phyloP scores from a whole-genome alignment of 2,113 vertebrate species.

The Rissa tridactyla region DNA sequence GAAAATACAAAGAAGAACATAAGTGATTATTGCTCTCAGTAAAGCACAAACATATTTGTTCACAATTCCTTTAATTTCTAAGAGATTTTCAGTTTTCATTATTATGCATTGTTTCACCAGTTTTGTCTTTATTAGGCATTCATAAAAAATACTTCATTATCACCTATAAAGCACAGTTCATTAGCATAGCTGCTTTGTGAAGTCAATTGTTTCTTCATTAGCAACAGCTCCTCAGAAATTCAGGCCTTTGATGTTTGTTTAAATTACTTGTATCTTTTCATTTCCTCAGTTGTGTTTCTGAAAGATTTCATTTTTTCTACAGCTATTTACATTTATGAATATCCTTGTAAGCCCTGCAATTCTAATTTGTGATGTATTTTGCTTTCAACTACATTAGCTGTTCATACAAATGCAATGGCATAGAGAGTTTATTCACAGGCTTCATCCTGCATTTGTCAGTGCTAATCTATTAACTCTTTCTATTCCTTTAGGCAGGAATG shows the following conservation, averaged over 20 bases:
- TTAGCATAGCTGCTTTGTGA: slow-evolving; percentile 14
- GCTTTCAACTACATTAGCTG: slow-evolving; percentile 9
- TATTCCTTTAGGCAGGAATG: neutral
- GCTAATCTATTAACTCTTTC: neutral
- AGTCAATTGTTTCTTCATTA: slow-evolving; percentile 56
- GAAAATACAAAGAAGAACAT: neutral
- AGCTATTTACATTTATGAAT: slow-evolving; percentile 50
- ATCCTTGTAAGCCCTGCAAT: neutral
- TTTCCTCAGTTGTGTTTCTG: neutral
- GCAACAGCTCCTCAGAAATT: slow-evolving; percentile 18
- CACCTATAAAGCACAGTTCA: slow-evolving; percentile 20
- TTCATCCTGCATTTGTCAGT: neutral
- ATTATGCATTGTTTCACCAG: slow-evolving; percentile 3
- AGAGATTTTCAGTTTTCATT: slow-evolving; percentile 1
- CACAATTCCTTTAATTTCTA: slow-evolving; percentile 18
- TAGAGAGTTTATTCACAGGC: neutral
- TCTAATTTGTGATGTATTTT: slow-evolving; percentile 8
- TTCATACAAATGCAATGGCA: slow-evolving; percentile 19
- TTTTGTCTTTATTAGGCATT: slow-evolving; percentile 30
- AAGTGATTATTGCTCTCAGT: neutral
- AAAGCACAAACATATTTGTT: neutral
- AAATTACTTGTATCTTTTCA: slow-evolving; percentile 16
- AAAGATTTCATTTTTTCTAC: slow-evolving; percentile 24
- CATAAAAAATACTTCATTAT: slow-evolving; percentile 29
- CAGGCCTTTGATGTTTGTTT: neutral